Evolutionary conservation across 37 sponge, comb jelly and placozoan genomes (phyloP), one percentile per base, ranked within the genome.

Genomic region (Diacarnus erythraeanus): DNA sequence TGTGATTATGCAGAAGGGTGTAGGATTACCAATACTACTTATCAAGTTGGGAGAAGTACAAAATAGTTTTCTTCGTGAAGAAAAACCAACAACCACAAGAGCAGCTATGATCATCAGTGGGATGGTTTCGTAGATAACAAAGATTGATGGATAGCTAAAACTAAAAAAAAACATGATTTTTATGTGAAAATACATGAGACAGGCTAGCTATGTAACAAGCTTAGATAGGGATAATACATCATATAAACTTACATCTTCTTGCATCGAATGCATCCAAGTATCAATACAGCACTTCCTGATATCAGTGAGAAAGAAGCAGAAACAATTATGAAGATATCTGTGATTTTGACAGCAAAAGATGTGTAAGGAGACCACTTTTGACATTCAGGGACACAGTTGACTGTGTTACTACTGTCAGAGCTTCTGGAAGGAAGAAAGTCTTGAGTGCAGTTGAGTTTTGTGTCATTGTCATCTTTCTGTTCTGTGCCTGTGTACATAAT

Each of bases 211-310:
- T 47, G 6, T 47, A n/a, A 60, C 22, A 60, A 60, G 22, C 61
- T 26, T 25, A 60, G 61, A 3, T 5, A 60, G 9, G n/a, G 38
- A 2, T 39, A 70, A 1, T 69, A 31, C 41, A 30, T 3, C 20
- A 71, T 22, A 70, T 5, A 37, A 34, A 42, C 74, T 77, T 77
- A 84, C 85, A 84, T 71, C 59, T 60, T 84, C 34, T 84, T 42
- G 38, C 78, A 60, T 8, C 85, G 22, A 3, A 84, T 27, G 22
- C 78, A 68, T 36, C 75, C 63, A 3, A 77, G 61, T 25, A 84
- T 25, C 61, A 84, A 6, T 9, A 78, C 73, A 59, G 64, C 64
- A 69, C 22, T 30, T 27, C 78, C 72, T 60, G 26, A 51, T 2
- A 69, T 3, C 34, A 84, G 21, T 0, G 70, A 78, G 59, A 71